phyloP scores from a whole-genome alignment of 1,140 invertebrate genomes.

The Drosophila willistoni region DNA sequence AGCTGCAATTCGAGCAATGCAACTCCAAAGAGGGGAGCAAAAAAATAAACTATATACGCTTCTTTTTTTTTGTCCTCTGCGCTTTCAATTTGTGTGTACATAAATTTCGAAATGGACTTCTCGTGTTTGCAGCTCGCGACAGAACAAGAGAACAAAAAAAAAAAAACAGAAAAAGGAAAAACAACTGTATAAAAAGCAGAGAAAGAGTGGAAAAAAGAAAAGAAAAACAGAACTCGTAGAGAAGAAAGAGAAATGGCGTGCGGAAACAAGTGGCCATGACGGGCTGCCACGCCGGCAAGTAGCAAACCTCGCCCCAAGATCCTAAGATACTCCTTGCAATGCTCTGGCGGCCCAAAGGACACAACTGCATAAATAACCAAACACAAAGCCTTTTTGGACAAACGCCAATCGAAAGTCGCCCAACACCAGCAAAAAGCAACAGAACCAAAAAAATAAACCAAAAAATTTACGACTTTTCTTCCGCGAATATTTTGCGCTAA shows the following conservation, averaged over 20 bases:
- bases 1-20: constrained; percentile 65
- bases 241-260: constrained; percentile 53
- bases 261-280: constrained; percentile 66
- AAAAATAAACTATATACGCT: constrained; percentile 8
- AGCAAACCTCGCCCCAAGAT: constrained; percentile 29
- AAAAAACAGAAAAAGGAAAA: constrained; percentile 19
- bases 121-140: constrained; percentile 63
- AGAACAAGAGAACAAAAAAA: constrained; percentile 38
- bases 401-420: constrained; percentile 62
- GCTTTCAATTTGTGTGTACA: constrained; percentile 80
- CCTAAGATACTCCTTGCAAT: constrained; percentile 45
- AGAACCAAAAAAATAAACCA: constrained; percentile 6
- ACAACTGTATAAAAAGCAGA: constrained; percentile 33
- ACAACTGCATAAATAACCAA: constrained; percentile 72
- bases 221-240: background rate
- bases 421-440: constrained; percentile 7
- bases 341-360: constrained; percentile 43
- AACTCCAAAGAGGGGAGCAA: constrained; percentile 32
- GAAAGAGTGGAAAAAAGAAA: constrained; percentile 14
- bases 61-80: constrained; percentile 33
- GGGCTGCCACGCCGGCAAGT: constrained; percentile 27
- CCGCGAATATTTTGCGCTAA: constrained; percentile 29
- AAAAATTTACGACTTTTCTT: constrained; percentile 51
- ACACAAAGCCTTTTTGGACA: constrained; percentile 46
- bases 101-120: constrained; percentile 80